Conservation (phyloP, 2,113 vertebrate species). For the Capricornis sumatraensis region DNA sequence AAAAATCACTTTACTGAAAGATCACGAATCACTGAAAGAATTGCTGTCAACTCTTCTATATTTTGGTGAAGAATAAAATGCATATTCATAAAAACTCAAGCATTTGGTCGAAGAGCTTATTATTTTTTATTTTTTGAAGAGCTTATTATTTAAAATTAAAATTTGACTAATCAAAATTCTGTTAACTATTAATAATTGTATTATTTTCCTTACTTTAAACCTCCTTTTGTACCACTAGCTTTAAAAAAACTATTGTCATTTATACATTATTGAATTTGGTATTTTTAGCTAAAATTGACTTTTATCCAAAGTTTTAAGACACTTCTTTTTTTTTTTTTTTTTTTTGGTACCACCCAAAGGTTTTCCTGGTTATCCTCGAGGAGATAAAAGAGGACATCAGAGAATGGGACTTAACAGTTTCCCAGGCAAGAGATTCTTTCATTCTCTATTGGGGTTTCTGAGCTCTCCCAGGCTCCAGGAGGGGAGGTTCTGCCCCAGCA, state of each 20-base stretch:
- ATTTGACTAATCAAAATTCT: not conserved
- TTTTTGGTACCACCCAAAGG: not conserved
- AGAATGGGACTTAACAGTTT: not conserved
- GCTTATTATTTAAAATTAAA: not conserved
- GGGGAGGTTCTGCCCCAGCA: fast-evolving
- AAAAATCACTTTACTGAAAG: not conserved
- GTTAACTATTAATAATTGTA: not conserved
- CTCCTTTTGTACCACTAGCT: not conserved
- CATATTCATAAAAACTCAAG: not conserved
- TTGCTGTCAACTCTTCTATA: not conserved
- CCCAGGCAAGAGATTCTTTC: not conserved
- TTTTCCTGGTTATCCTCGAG: not conserved
- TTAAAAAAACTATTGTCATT: not conserved
- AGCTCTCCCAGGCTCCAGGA: not conserved
- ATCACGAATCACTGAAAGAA: not conserved
- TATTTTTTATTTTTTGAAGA: not conserved
- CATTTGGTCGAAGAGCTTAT: not conserved
- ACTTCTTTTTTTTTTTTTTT: not conserved
- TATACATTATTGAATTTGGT: not conserved
- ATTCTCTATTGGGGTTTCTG: not conserved
- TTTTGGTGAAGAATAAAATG: not conserved
- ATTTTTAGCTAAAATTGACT: not conserved
- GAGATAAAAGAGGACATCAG: not conserved
- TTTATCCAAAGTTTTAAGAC: not conserved
- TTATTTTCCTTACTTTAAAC: not conserved